Base-by-base conservation (phyloP, 2,888 invertebrate genomes). In the Protodeltote pygarga region DNA sequence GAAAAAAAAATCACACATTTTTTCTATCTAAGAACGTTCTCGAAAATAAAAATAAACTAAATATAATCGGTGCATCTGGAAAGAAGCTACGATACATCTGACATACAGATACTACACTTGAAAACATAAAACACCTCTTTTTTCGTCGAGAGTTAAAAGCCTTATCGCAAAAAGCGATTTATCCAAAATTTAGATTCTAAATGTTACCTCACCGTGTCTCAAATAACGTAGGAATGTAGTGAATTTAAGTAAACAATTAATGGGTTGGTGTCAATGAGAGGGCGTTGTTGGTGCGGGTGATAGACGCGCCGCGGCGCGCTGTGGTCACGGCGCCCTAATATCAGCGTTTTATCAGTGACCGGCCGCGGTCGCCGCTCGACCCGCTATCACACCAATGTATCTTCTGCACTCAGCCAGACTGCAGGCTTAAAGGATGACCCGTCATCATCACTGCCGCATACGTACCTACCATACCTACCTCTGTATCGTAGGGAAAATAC, bases 271-370 rank as follows among this genome's bases (percentile, higher is more conserved):
- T 66, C 66, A 67, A 60, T 65, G 68, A 58, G 61, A 63, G 71
- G 71, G 67, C 58, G 64, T 55, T 57, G 64, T 55, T 45, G 52
- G 57, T 65, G 60, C 67, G 60, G 46, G 76, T 87, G 88, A 89
- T 82, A 82, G 81, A 87, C 79, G 77, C 65, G 70, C 42, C 73
- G 75, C 71, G 73, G 46, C 69, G 73, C 65, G 71, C 50, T 74
- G 78, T 75, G 77, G 79, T 73, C 73, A 77, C 80, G 73, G 80
- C 77, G 76, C 75, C 79, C 80, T 91, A 89, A 90, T 89, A 89
- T 86, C 82, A 77, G 70, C 86, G 83, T 87, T 91, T 87, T 89
- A 87, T 91, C 91, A 90, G 84, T 80, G 85, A 76, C 78, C 49
- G 64, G 71, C 29, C 73, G 82, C 73, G 81, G 77, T 73, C 71